These are phyloP conservation scores for Protaetia brevitarsis DNA, from an alignment of 1,140 invertebrate species.

Conservation along the genomic window DNA sequence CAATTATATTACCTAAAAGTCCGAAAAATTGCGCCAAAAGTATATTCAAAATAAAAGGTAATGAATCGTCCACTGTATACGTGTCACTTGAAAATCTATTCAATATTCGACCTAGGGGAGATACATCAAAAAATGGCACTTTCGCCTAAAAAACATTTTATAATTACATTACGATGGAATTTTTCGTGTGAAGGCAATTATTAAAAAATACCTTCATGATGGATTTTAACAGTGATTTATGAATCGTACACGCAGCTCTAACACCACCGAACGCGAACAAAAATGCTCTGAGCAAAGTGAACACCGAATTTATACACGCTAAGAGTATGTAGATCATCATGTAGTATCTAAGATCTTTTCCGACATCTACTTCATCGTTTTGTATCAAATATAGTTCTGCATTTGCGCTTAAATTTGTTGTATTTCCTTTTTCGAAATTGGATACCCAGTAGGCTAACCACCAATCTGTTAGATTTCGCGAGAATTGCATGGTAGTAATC, in stretches of 20 bases:
- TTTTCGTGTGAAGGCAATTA: no score
- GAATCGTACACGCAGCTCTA: conserved; percentile 79
- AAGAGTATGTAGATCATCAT: conserved; percentile 79
- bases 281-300: conserved; percentile 88
- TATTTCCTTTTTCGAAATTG: conserved; percentile 42
- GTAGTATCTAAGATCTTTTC: conserved; percentile 54
- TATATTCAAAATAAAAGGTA: conserved; percentile 96
- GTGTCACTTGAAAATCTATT: conserved; percentile 96
- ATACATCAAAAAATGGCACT: conserved; percentile 84
- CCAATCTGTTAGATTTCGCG: conserved; percentile 84
- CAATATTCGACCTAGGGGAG: conserved; percentile 86
- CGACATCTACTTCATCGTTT: neutral
- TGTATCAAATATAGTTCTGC: neutral
- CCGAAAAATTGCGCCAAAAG: conserved; percentile 85
- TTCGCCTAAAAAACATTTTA: conserved; percentile 63
- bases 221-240: conserved; percentile 70
- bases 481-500: conserved; percentile 75
- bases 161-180: neutral
- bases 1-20: conserved; percentile 60
- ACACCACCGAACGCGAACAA: conserved; percentile 95
- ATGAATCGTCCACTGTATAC: conserved; percentile 88
- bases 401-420: conserved; percentile 29
- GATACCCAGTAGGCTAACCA: conserved; percentile 82
- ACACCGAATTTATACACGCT: conserved; percentile 76
- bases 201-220: conserved; percentile 71